Percentiles rank a stretch among this genome's conserved stretches.
Evolutionary conservation across 2,888 invertebrate species (phyloP).

Genomic region (Anthoptus insignis): DNA sequence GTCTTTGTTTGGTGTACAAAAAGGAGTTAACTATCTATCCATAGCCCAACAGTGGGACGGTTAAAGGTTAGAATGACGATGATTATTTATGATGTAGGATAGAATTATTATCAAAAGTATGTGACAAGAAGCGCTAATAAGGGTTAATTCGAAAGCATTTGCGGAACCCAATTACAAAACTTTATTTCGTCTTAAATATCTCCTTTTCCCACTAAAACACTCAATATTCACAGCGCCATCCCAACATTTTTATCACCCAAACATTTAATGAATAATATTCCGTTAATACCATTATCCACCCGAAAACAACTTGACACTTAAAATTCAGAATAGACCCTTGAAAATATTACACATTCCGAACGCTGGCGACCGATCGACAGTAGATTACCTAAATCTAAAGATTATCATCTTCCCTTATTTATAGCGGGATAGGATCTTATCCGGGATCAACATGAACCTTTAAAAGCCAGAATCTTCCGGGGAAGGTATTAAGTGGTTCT

Average conservation of each 20-base stretch:
- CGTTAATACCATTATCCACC: conserved; percentile 18
- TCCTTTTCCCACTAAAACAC: background rate
- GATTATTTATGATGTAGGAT: too few species aligned
- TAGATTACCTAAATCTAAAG: conserved; percentile 55
- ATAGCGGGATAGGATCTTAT: conserved; percentile 51
- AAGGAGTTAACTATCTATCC: too few species aligned
- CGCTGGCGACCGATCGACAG: conserved; percentile 45
- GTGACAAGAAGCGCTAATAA: too few species aligned
- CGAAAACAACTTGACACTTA: conserved; percentile 28
- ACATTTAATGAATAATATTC: conserved; percentile 21
- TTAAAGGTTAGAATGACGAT: too few species aligned
- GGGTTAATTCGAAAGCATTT: too few species aligned
- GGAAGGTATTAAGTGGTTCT: conserved; percentile 21
- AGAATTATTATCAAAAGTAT: too few species aligned
- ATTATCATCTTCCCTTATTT: conserved; percentile 56
- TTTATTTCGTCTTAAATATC: background rate
- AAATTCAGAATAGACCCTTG: conserved; percentile 27
- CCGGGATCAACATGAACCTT: conserved; percentile 43
- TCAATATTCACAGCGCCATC: background rate
- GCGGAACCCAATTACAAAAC: too few species aligned
- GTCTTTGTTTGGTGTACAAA: too few species aligned
- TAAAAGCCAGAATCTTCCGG: conserved; percentile 3
- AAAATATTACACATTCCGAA: conserved; percentile 48
- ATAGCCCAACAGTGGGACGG: too few species aligned
- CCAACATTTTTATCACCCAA: conserved; percentile 4